phyloP scores from a whole-genome alignment of 2,113 vertebrate genomes.

The Alouatta palliata region DNA sequence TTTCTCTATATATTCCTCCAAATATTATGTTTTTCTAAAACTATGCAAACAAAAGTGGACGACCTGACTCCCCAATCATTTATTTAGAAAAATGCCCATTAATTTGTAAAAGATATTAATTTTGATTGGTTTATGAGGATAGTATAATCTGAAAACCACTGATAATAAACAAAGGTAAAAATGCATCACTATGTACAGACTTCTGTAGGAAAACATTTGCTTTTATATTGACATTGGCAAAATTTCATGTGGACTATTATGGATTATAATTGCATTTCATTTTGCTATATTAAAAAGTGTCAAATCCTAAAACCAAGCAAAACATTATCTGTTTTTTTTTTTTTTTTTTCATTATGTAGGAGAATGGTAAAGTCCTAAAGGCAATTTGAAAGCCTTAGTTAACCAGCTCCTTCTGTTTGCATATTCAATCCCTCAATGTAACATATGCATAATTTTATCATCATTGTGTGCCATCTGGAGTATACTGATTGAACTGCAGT shows the following conservation, averaged over 20 bases:
- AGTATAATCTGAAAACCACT: neutral
- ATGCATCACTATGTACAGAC: slow-evolving; percentile 36
- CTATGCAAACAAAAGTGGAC: neutral
- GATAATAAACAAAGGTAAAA: slow-evolving; percentile 62
- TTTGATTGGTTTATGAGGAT: slow-evolving; percentile 14
- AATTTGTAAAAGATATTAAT: neutral
- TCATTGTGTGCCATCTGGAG: slow-evolving; percentile 88
- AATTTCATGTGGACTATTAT: slow-evolving; percentile 44
- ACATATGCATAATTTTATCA: slow-evolving; percentile 82
- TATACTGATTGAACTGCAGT: slow-evolving; percentile 83
- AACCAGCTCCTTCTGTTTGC: slow-evolving; percentile 79
- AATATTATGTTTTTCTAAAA: slow-evolving; percentile 5
- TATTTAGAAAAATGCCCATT: neutral
- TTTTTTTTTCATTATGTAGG: slow-evolving; percentile 37
- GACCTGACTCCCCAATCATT: neutral
- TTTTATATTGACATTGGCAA: slow-evolving; percentile 72
- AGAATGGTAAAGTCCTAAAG: slow-evolving; percentile 69
- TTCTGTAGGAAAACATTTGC: slow-evolving; percentile 69
- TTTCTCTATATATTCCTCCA: neutral
- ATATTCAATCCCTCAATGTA: slow-evolving; percentile 78
- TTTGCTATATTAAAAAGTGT: slow-evolving; percentile 14
- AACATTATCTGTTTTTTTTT: slow-evolving; percentile 51
- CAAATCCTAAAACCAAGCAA: slow-evolving; percentile 40
- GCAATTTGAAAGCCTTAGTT: slow-evolving; percentile 76
- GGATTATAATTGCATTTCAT: slow-evolving; percentile 64